Evolutionary conservation across 2,888 invertebrate genomes (phyloP).

Genomic region (Thecophora atra): DNA sequence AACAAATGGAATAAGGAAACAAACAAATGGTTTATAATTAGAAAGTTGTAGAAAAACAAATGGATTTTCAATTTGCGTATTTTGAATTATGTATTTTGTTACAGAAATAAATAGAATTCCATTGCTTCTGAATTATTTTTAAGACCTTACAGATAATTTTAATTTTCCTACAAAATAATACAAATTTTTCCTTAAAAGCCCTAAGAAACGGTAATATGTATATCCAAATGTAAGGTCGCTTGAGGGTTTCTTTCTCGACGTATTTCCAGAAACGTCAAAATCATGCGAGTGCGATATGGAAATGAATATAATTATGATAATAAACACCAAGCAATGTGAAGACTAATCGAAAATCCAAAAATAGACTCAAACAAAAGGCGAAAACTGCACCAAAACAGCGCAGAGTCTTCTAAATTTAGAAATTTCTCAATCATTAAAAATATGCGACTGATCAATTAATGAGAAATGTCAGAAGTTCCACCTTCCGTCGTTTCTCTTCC

Average conservation of each 20-base stretch:
- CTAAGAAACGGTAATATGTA: background rate
- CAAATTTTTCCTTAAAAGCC: background rate
- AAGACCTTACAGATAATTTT: background rate
- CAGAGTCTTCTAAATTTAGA: slow-evolving; percentile 32
- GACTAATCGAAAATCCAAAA: background rate
- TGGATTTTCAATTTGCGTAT: too few species aligned
- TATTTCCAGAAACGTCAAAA: background rate
- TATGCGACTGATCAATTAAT: background rate
- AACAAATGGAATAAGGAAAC: too few species aligned
- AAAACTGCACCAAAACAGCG: background rate
- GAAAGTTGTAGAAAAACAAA: too few species aligned
- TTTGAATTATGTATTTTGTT: too few species aligned
- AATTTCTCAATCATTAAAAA: slow-evolving; percentile 33
- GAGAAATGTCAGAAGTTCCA: slow-evolving; percentile 5
- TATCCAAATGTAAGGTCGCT: background rate
- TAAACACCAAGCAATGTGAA: background rate
- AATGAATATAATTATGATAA: too few species aligned
- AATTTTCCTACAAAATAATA: background rate
- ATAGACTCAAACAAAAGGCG: background rate
- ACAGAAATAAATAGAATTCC: too few species aligned
- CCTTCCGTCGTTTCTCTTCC: background rate
- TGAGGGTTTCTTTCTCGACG: background rate
- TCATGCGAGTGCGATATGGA: background rate
- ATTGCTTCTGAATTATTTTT: background rate
- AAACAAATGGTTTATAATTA: too few species aligned